These are phyloP conservation scores for Drosophila fuyamai DNA, from an alignment of 1,140 invertebrate genomes.

Conservation along the genomic window DNA sequence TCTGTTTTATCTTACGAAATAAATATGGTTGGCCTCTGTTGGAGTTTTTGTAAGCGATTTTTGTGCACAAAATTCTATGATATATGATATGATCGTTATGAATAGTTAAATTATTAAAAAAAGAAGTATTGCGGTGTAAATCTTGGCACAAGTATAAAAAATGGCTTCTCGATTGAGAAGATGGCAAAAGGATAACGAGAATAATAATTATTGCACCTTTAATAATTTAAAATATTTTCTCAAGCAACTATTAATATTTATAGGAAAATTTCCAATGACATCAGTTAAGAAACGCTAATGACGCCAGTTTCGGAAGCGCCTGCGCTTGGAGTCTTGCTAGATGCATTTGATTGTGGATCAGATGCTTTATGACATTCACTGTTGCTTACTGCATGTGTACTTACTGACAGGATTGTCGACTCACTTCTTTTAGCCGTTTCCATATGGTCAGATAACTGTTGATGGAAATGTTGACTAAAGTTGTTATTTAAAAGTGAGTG, in stretches of 20 bases:
- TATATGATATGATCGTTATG: slow-evolving; percentile 2
- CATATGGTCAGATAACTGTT: slow-evolving; percentile 64
- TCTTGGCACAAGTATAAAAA: slow-evolving; percentile 55
- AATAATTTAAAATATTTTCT: background rate
- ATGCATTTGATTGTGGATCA: slow-evolving; percentile 39
- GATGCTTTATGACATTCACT: slow-evolving; percentile 47
- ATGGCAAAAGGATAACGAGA: slow-evolving; percentile 42
- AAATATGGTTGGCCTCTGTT: slow-evolving; percentile 5
- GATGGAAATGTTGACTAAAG: slow-evolving; percentile 73
- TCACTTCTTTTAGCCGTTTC: slow-evolving; percentile 17
- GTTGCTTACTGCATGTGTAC: slow-evolving; percentile 25
- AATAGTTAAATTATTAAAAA: slow-evolving; percentile 9
- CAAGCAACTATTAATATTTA: background rate
- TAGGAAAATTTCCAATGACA: background rate
- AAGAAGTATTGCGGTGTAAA: slow-evolving; percentile 15
- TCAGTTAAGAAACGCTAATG: slow-evolving; percentile 80
- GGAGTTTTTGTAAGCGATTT: slow-evolving; percentile 9
- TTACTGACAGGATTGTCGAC: slow-evolving; percentile 19
- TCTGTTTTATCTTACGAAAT: slow-evolving; percentile 13
- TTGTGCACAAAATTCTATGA: background rate
- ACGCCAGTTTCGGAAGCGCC: slow-evolving; percentile 69
- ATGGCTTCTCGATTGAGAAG: slow-evolving; percentile 55
- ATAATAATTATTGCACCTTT: slow-evolving; percentile 49
- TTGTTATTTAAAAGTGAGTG: slow-evolving; percentile 56
- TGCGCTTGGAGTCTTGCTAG: slow-evolving; percentile 23